Evolutionary conservation across 2,797 vertebrate species (phyloP).

Genomic region (Catharus ustulatus): DNA sequence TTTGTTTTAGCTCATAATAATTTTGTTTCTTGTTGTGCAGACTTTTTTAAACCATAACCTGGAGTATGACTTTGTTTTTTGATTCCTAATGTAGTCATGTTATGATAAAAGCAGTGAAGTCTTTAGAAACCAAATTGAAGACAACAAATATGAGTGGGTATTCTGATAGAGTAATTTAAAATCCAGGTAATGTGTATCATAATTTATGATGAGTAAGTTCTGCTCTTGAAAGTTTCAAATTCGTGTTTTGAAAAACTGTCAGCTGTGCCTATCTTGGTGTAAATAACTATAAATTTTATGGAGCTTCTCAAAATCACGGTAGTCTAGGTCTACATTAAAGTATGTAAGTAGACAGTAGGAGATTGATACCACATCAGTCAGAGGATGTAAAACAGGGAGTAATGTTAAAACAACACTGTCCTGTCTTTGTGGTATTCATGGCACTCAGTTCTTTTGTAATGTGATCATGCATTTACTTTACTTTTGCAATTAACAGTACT

Average conservation of each 20-base stretch:
- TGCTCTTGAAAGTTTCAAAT: neutral
- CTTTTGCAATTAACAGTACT: neutral
- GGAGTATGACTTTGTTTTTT: neutral
- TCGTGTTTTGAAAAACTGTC: neutral
- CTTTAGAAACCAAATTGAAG: neutral
- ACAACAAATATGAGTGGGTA: neutral
- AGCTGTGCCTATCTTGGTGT: neutral
- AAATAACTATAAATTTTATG: neutral
- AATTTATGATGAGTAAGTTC: neutral
- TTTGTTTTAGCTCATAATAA: neutral
- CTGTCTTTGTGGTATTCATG: neutral
- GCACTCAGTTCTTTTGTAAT: neutral
- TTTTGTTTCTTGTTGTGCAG: neutral
- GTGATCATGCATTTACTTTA: neutral
- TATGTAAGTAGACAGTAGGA: neutral
- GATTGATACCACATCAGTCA: neutral
- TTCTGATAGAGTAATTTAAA: conserved; percentile 14
- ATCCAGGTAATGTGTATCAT: neutral
- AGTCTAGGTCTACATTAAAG: neutral
- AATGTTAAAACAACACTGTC: neutral
- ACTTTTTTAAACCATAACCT: neutral
- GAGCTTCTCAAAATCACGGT: neutral
- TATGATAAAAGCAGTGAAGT: neutral
- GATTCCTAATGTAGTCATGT: neutral
- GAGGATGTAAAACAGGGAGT: neutral